Percentiles rank a stretch among this genome's conserved stretches.
Evolutionary conservation across 2,113 vertebrate genomes (phyloP).

Genomic region (Setophaga kirtlandii): DNA sequence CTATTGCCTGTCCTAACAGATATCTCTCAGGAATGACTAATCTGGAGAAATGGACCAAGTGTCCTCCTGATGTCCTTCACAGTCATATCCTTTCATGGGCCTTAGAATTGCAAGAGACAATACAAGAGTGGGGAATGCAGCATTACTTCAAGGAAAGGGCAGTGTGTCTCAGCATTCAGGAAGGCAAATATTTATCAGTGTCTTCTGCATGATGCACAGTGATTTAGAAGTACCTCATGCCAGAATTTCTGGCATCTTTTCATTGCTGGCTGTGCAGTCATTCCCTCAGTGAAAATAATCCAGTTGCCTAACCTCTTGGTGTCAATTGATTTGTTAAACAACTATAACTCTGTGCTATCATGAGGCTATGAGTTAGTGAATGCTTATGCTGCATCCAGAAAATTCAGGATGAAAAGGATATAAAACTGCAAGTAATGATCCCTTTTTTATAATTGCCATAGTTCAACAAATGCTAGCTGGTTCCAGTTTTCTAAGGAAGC

Average conservation of each 20-base stretch:
- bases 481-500: background rate
- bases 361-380: background rate
- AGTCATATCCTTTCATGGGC: background rate
- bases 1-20: background rate
- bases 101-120: background rate
- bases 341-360: background rate
- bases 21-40: constrained; percentile 10
- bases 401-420: background rate
- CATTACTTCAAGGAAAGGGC: background rate
- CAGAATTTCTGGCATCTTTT: constrained; percentile 11
- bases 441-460: background rate
- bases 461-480: background rate
- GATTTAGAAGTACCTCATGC: background rate
- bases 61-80: background rate
- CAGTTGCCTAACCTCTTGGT: constrained; percentile 4
- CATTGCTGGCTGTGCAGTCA: background rate
- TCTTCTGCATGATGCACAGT: background rate
- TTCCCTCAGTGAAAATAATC: constrained; percentile 20
- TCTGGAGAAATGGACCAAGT: background rate
- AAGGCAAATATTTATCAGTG: constrained; percentile 11
- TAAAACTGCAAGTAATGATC: background rate
- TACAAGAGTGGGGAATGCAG: background rate
- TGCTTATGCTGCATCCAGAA: background rate
- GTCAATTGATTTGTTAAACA: background rate
- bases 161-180: background rate